These are phyloP conservation scores for Perognathus longimembris DNA, from an alignment of 2,113 vertebrate species.

Conservation along the genomic window DNA sequence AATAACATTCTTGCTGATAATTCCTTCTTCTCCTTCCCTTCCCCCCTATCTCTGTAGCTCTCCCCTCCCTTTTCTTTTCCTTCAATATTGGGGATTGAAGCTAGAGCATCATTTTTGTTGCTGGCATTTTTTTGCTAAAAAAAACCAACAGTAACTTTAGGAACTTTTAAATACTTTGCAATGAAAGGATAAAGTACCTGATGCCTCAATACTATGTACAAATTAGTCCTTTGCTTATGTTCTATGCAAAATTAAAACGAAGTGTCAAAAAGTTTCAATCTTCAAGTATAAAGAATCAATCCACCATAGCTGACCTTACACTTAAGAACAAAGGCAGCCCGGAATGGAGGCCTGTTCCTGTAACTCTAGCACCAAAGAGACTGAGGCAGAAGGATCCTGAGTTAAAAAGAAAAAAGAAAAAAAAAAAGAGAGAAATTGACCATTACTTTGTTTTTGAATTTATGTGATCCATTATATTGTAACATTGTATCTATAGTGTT, in stretches of 20 bases:
- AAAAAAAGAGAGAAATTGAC: neutral
- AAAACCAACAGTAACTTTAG: neutral
- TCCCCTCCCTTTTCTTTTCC: too few species aligned
- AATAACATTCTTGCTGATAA: constrained; percentile 6
- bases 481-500: neutral
- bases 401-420: too few species aligned
- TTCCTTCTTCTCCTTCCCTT: too few species aligned
- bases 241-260: constrained; percentile 1
- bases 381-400: too few species aligned
- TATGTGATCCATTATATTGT: neutral
- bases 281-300: too few species aligned
- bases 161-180: neutral
- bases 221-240: neutral
- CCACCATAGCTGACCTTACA: too few species aligned
- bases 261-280: neutral
- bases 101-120: too few species aligned
- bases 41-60: too few species aligned
- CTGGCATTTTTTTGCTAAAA: neutral
- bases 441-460: neutral
- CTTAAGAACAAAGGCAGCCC: too few species aligned
- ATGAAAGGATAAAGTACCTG: neutral
- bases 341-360: too few species aligned
- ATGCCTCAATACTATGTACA: neutral
- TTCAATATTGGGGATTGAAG: too few species aligned
- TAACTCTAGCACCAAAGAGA: too few species aligned